Evolutionary conservation across 2,113 vertebrate species (phyloP), one percentile per base, ranked within the genome.

Genomic region (Gobio gobio): DNA sequence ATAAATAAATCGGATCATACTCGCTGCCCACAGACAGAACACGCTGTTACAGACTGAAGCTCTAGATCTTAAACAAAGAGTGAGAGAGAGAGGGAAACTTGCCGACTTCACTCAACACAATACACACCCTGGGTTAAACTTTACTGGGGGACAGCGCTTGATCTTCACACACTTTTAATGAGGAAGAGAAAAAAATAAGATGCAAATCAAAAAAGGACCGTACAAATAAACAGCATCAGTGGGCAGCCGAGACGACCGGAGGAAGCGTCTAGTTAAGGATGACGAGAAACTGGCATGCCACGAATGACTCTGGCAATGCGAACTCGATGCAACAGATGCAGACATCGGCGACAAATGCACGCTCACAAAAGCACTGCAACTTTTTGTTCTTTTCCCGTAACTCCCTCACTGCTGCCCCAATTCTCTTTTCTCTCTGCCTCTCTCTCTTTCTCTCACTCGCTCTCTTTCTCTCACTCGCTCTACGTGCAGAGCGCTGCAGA

Each of bases 401-500:
- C 59, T 83, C 36, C 20, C 86, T 51, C 66, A 33, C 87, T n/a
- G 20, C 74, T 77, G 22, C 78, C 78, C 76, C 63, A 63, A 59
- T 63, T 70, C 83, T 78, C 78, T 82, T 45, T 80, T 73, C 56
- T 54, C 45, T 63, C 56, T 13, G 9, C 4, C 36, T 73, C 51
- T 61, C 47, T 33, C 18, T 59, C 24, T 51, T 63, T 86, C 63
- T 76, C 86, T 29, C 64, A 66, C 73, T 40, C 76, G 29, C 24
- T 86, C 63, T 76, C 86, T 29, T 54, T 66, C 73, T 40, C 76
- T 45, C 24, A 3, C 33, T 80, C 77, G 33, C 49, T 61, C 45
- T 84, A 51, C n/a, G 72, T 85, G 77, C 83, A 81, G 82, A 83
- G 78, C 73, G 47, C 83, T 85, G 83, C 74, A 85, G 85, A 84